Conservation (phyloP, 2,113 vertebrate genomes). For the Sinocyclocheilus maitianheensis region DNA sequence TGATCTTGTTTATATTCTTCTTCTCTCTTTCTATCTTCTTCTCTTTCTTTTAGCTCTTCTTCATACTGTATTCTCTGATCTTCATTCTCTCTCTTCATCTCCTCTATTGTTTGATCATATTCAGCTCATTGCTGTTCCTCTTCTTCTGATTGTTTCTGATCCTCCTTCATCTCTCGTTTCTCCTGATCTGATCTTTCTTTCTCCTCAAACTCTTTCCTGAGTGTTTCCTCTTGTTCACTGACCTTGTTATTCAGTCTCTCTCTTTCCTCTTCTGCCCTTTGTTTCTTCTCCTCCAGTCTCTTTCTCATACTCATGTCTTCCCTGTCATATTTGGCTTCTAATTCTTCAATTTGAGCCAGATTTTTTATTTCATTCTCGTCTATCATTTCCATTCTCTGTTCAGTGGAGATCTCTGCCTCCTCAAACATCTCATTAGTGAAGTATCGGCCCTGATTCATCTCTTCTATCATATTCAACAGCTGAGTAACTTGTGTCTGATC, state of each 20-base stretch:
- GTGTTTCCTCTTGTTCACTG: neutral
- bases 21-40: constrained; percentile 10
- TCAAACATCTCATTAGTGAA: constrained; percentile 47
- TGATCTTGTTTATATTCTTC: neutral
- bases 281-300: constrained; percentile 1
- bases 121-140: neutral
- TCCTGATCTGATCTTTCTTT: no score
- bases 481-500: neutral
- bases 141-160: neutral
- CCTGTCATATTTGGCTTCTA: neutral
- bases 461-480: neutral
- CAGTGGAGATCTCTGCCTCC: neutral
- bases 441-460: neutral
- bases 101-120: neutral
- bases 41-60: neutral
- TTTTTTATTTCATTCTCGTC: constrained; percentile 4
- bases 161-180: neutral
- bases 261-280: neutral
- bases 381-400: neutral
- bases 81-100: neutral
- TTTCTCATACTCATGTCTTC: neutral
- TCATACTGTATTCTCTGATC: neutral
- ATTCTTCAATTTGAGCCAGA: neutral
- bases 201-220: neutral
- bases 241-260: neutral